A percentile compares a stretch with the other conserved stretches of the same genome.
These are phyloP conservation scores for Seira ritae DNA, from an alignment of 2,888 invertebrate genomes.

Conservation along the genomic window DNA sequence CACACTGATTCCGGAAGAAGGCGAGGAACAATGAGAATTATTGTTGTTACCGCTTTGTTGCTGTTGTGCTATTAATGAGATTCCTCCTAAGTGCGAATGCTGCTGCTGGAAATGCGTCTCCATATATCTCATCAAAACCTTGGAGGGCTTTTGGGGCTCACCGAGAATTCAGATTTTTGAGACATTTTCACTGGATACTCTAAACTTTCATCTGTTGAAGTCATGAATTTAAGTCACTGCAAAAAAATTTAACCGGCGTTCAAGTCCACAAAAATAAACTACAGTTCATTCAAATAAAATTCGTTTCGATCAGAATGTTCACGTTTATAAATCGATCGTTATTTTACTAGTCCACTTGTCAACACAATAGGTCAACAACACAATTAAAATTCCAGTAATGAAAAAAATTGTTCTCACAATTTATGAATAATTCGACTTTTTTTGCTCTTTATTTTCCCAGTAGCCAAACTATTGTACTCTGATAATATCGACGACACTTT, in stretches of 20 bases:
- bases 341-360: too few species aligned
- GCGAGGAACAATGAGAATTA: constrained; percentile 48
- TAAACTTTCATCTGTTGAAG: too few species aligned
- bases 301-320: neutral
- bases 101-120: constrained; percentile 40
- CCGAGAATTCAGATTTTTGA: neutral
- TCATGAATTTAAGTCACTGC: too few species aligned
- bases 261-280: neutral
- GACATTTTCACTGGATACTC: too few species aligned
- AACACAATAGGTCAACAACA: too few species aligned
- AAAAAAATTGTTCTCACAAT: too few species aligned
- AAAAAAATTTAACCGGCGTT: neutral
- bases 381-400: too few species aligned
- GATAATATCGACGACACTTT: too few species aligned
- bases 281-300: neutral
- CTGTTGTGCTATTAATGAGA: neutral
- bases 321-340: neutral
- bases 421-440: too few species aligned
- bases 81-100: neutral
- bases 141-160: neutral
- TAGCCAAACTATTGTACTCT: too few species aligned
- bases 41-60: constrained; percentile 30
- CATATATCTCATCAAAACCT: constrained; percentile 44
- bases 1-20: constrained; percentile 23
- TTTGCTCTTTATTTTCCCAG: too few species aligned